phyloP scores from a whole-genome alignment of 1,140 invertebrate species.

The Hyles euphorbiae region DNA sequence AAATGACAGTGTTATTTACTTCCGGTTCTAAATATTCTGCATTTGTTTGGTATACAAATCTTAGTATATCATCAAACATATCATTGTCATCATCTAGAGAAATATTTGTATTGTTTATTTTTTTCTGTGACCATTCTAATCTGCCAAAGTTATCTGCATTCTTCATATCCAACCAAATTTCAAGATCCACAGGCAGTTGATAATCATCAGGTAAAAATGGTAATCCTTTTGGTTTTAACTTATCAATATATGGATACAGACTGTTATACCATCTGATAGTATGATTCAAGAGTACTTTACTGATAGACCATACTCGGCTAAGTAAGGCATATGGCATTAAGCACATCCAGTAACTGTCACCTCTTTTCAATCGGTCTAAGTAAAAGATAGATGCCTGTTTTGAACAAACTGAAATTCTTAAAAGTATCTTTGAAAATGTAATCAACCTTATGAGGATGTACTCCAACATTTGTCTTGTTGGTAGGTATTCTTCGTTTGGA shows the following conservation, averaged over 20 bases:
- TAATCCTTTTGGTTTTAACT: slow-evolving; percentile 67
- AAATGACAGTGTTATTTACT: slow-evolving; percentile 11
- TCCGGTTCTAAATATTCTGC: slow-evolving; percentile 23
- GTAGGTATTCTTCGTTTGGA: slow-evolving; percentile 53
- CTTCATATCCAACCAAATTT: slow-evolving; percentile 71
- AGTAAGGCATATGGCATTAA: slow-evolving; percentile 75
- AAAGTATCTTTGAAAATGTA: slow-evolving; percentile 76
- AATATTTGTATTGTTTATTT: slow-evolving; percentile 34
- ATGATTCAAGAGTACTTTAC: slow-evolving; percentile 67
- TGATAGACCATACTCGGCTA: slow-evolving; percentile 77
- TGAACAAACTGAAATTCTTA: slow-evolving; percentile 68
- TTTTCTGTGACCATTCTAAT: slow-evolving; percentile 52
- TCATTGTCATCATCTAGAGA: slow-evolving; percentile 39
- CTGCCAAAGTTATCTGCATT: slow-evolving; percentile 60
- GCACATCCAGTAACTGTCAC: slow-evolving; percentile 76
- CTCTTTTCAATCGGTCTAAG: slow-evolving; percentile 71
- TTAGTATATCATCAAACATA: slow-evolving; percentile 46
- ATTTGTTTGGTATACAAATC: slow-evolving; percentile 53
- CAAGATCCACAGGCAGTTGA: slow-evolving; percentile 68
- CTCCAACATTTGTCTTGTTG: slow-evolving; percentile 77
- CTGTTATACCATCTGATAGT: slow-evolving; percentile 74
- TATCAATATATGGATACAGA: slow-evolving; percentile 57
- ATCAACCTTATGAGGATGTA: slow-evolving; percentile 76
- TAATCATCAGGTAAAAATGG: slow-evolving; percentile 72
- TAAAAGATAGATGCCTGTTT: slow-evolving; percentile 71